Percentiles rank a stretch among this genome's conserved stretches.
These are phyloP conservation scores for Synergus umbraculus DNA, from an alignment of 2,888 invertebrate genomes.

Conservation along the genomic window DNA sequence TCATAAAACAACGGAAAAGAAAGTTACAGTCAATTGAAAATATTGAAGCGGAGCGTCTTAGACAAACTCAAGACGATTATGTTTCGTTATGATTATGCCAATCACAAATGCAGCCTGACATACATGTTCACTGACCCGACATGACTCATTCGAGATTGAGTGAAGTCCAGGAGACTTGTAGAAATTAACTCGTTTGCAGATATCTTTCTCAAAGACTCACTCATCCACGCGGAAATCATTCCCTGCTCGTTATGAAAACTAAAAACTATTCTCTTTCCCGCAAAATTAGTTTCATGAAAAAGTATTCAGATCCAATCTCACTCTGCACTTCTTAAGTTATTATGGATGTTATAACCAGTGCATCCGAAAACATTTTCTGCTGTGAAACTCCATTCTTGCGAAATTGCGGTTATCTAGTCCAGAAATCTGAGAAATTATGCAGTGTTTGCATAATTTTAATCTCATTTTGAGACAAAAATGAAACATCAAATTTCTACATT, in stretches of 20 bases:
- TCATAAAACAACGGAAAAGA: slow-evolving; percentile 48
- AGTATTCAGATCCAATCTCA: background rate
- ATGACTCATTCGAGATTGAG: slow-evolving; percentile 55
- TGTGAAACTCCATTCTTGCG: no score
- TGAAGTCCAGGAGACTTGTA: slow-evolving; percentile 14
- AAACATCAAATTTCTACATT: background rate
- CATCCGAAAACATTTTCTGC: no score
- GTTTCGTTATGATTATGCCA: slow-evolving; percentile 54
- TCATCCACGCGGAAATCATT: background rate
- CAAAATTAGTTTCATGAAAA: background rate
- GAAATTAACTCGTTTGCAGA: background rate
- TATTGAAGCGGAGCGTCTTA: slow-evolving; percentile 40
- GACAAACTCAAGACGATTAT: slow-evolving; percentile 45
- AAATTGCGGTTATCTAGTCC: no score
- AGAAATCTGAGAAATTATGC: background rate
- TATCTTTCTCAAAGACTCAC: slow-evolving; percentile 9
- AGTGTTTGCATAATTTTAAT: background rate
- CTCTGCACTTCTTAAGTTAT: background rate
- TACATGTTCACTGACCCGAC: slow-evolving; percentile 57
- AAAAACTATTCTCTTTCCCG: background rate
- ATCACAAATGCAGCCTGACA: slow-evolving; percentile 50
- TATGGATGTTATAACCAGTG: no score
- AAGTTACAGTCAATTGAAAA: slow-evolving; percentile 57
- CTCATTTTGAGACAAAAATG: background rate
- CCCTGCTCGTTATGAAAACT: background rate